Evolutionary conservation across 2,888 invertebrate species (phyloP), one percentile per base, ranked within the genome.

Genomic region (Caenorhabditis sp.): DNA sequence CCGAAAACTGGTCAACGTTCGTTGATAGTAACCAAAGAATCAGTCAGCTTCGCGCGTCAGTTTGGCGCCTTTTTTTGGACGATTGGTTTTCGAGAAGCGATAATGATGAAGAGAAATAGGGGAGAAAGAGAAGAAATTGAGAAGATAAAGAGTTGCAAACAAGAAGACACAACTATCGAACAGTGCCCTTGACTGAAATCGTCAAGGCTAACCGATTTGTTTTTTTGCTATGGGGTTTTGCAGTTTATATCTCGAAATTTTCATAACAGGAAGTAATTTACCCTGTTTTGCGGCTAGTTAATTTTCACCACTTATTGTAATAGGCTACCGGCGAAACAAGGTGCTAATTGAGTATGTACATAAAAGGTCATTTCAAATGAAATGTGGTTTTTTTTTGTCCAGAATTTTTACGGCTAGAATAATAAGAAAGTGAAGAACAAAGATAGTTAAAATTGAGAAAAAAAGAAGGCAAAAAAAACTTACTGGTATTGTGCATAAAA

Each of bases 101-200:
- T 59, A 63, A 63, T 62, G 63, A 63, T 63, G 63, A 62, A 66
- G n/a, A 23, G 23, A 53, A 53, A 23, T 17, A 10, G 24, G n/a
- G n/a, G n/a, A n/a, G n/a, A 23, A 26, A 10, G 12, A 17, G 55
- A 55, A 66, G 66, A 68, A 61, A 66, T 60, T 63, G 71, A 61
- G 63, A 72, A 67, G 59, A 59, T 66, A 36, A 70, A 62, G 66
- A 65, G 62, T 66, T 31, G 31, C 31, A 31, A 31, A 31, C 31
- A 67, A 23, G 23, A 21, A 23, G 24, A 53, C 5, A 53, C 1
- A 27, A 55, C 14, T 60, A 67, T 66, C 71, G 60, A 67, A 43
- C 17, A 72, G 67, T 72, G 72, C 72, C 72, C 72, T 72, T 72
- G 72, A 72, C 72, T 72, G 72, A 67, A 67, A 72, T 72, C 73